phyloP scores from a whole-genome alignment of 2,888 invertebrate species.

The Dasysyrphus tricinctus region DNA sequence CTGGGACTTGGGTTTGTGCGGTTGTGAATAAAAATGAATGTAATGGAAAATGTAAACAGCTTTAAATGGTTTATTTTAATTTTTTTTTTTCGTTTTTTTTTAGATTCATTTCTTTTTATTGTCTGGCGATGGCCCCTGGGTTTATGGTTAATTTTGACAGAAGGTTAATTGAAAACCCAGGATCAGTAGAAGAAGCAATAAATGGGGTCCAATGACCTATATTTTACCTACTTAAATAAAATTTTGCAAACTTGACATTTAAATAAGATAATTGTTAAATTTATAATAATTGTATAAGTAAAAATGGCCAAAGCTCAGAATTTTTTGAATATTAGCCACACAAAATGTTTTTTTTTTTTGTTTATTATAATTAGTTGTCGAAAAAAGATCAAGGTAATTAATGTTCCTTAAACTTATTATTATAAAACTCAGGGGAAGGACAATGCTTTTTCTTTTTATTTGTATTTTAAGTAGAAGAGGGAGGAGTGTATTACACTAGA shows the following conservation, averaged over 20 bases:
- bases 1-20: conserved; percentile 6
- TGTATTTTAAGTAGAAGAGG: too few relatives aligned
- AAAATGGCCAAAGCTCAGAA: too few relatives aligned
- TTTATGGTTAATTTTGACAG: conserved; percentile 4
- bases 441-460: too few relatives aligned
- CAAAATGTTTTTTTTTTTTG: too few relatives aligned
- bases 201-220: background rate
- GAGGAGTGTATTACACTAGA: too few relatives aligned
- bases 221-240: background rate
- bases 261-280: background rate
- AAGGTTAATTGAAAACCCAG: conserved; percentile 7
- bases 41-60: conserved; percentile 44
- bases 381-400: too few relatives aligned
- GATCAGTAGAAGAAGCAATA: background rate
- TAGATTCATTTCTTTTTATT: conserved; percentile 26
- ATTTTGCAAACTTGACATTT: background rate
- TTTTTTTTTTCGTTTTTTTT: background rate
- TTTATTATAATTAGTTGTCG: too few relatives aligned
- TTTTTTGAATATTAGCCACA: too few relatives aligned
- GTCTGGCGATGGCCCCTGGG: background rate
- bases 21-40: conserved; percentile 10
- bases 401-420: too few relatives aligned
- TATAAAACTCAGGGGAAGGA: too few relatives aligned
- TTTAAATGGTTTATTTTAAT: conserved; percentile 27
- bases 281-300: background rate